phyloP scores from a whole-genome alignment of 2,797 vertebrate genomes.

The Pseudochirops cupreus region DNA sequence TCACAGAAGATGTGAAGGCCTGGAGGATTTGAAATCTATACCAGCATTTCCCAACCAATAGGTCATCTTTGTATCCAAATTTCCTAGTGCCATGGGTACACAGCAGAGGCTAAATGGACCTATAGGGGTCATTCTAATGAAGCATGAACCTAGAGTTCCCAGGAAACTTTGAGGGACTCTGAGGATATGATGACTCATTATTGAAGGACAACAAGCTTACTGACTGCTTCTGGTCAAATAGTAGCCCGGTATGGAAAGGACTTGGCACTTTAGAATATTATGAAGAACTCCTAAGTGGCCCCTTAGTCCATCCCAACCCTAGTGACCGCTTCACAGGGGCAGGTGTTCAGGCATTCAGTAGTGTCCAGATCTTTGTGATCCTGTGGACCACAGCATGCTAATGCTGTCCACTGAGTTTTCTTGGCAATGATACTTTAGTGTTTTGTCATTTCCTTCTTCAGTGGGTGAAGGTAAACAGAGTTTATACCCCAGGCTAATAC shows the following conservation, averaged over 20 bases:
- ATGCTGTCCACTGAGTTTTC: no score
- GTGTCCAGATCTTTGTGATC: background rate
- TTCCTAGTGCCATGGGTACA: background rate
- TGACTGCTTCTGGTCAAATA: background rate
- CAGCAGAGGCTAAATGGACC: background rate
- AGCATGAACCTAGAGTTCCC: background rate
- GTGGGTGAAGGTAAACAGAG: no score
- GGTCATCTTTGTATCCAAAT: no score
- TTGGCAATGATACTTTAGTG: no score
- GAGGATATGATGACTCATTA: background rate
- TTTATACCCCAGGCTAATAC: background rate
- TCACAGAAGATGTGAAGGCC: background rate
- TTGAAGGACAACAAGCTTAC: no score
- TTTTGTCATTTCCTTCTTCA: no score
- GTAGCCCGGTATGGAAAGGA: background rate
- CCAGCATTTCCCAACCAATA: background rate
- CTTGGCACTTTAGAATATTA: background rate
- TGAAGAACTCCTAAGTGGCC: background rate
- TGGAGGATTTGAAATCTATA: background rate
- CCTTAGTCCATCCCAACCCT: background rate
- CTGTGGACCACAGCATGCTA: no score
- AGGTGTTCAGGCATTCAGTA: background rate
- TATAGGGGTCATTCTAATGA: background rate
- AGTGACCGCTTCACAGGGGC: background rate
- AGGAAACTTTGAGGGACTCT: background rate